Base-by-base conservation (phyloP, 2,888 invertebrate species). In the Sarcophaga variegata region DNA sequence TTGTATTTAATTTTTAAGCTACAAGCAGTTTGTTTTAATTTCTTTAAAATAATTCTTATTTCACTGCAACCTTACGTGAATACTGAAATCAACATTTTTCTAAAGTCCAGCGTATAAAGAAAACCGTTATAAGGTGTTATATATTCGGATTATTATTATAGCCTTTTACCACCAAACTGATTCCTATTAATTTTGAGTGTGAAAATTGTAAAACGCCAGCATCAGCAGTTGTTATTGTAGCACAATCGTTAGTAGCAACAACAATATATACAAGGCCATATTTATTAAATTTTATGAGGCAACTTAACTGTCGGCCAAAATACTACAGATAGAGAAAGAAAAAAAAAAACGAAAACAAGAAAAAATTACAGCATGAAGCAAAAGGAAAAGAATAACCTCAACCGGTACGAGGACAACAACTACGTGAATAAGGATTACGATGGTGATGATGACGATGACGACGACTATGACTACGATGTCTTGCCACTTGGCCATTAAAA, bases 211-310 rank as follows among this genome's bases (percentile, higher is more conserved):
- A 47, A 66, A 69, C 60, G 72, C 25, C 54, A 79, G 69, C 82
- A 66, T 4, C 2, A 74, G 45, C 74, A 79, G 2, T 27, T 47
- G n/a, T 71, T 71, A 54, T 71, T 3, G 17, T 1, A 54, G 47
- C 47, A 20, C 11, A 1, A 17, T 22, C 54, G 12, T 54, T 17
- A 75, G 11, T 60, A 45, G 45, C 25, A 70, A 20, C 25, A 66
- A 66, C 27, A 37, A 37, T 37, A 10, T 10, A 71, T 82, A 67
- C 74, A 81, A 81, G 81, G 83, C 74, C 77, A 81, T 83, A 83
- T 81, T 86, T 83, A 78, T 83, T 75, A 81, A 83, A 72, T 83
- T 83, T 83, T 81, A 86, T 83, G 74, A 67, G 76, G 76, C 77
- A 83, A 78, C 72, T 79, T 70, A 75, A 71, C n/a, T 77, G 78